Conservation (phyloP, 2,888 invertebrate genomes). For the Luffia ferchaultella region DNA sequence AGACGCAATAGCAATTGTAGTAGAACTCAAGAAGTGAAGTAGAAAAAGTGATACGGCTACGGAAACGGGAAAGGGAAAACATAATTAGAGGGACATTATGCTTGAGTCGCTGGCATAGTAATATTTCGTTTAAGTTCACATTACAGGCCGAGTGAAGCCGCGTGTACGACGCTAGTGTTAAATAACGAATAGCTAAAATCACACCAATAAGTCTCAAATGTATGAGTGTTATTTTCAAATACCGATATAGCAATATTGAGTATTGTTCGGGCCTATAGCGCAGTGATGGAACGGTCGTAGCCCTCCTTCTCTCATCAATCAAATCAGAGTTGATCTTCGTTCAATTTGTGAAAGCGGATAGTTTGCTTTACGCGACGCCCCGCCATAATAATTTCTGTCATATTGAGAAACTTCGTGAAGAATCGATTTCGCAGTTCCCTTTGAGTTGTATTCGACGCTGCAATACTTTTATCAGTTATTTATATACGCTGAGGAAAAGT, state of each 20-base stretch:
- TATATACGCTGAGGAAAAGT: background rate
- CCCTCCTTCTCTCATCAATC: constrained; percentile 28
- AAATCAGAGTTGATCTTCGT: constrained; percentile 42
- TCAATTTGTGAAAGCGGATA: constrained; percentile 47
- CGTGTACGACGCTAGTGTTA: too few relatives aligned
- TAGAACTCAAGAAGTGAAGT: too few relatives aligned
- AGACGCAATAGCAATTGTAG: too few relatives aligned
- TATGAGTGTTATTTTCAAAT: background rate
- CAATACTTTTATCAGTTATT: background rate
- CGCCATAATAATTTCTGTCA: constrained; percentile 30
- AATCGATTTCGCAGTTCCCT: constrained; percentile 18
- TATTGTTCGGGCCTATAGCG: too few relatives aligned
- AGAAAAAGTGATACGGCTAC: too few relatives aligned
- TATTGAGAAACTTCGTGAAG: constrained; percentile 35
- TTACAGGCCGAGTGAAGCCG: too few relatives aligned
- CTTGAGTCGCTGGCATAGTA: too few relatives aligned
- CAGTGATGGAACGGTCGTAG: background rate
- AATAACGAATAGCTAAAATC: too few relatives aligned
- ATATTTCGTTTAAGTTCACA: too few relatives aligned
- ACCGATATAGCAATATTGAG: too few relatives aligned
- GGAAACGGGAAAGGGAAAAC: too few relatives aligned
- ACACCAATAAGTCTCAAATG: background rate
- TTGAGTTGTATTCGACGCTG: background rate
- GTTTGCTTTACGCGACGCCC: constrained; percentile 31
- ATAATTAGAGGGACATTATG: too few relatives aligned